Percentiles rank a stretch among this genome's conserved stretches.
Evolutionary conservation across 2,797 vertebrate species (phyloP).

Genomic region (Microtus obscurus): DNA sequence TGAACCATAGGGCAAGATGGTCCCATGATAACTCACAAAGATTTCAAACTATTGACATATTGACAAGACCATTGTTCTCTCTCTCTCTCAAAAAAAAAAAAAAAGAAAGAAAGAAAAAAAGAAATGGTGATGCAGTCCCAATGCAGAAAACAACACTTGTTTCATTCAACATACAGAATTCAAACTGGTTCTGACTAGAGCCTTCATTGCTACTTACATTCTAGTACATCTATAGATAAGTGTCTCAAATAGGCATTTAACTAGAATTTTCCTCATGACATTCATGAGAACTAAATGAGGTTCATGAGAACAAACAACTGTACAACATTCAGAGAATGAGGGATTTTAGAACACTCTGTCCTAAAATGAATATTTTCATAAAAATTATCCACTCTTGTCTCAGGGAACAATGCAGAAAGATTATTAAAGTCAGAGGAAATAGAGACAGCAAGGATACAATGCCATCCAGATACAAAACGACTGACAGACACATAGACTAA

Average conservation of each 20-base stretch:
- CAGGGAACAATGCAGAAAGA: background rate
- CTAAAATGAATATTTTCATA: background rate
- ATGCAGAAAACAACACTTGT: background rate
- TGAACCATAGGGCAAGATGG: background rate
- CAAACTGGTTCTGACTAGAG: background rate
- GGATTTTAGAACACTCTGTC: too few species aligned
- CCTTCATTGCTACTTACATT: background rate
- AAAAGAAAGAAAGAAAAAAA: too few species aligned
- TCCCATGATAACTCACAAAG: too few species aligned
- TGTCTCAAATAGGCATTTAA: background rate
- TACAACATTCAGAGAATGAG: background rate
- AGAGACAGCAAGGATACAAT: background rate
- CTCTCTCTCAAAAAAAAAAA: too few species aligned
- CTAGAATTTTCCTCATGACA: background rate
- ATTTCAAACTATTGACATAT: background rate
- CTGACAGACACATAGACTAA: background rate
- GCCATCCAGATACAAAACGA: background rate
- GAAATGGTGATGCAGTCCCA: background rate
- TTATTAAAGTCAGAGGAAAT: background rate
- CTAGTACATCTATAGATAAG: background rate
- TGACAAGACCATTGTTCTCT: background rate
- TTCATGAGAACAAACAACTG: background rate
- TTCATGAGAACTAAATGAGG: background rate
- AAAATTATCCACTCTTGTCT: background rate
- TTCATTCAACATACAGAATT: background rate